Base-by-base conservation (phyloP, 2,888 invertebrate species). In the Drosophila birchii region DNA sequence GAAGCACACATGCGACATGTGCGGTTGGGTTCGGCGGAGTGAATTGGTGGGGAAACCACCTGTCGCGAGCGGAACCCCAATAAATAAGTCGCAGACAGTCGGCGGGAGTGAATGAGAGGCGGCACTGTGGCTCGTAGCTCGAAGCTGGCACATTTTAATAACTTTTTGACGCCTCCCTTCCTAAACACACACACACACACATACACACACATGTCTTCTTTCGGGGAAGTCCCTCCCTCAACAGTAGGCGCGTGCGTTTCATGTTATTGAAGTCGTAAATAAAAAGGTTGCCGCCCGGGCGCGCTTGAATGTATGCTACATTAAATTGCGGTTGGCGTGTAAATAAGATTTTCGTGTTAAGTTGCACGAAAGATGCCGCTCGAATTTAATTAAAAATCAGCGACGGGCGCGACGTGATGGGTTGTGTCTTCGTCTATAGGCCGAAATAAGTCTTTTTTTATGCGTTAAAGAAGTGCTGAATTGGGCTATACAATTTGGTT, bases 211-310 rank as follows among this genome's bases (percentile, higher is more conserved):
- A 26, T 18, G 18, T 18, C 23, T 53, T 36, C 36, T 34, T 53
- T 23, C 23, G 51, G 23, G 16, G 36, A 11, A 53, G 16, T 23
- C 51, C 36, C 51, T 32, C 54, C 36, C 26, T 44, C 64, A 16
- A 9, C 36, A 16, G 23, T 54, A 55, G 60, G 58, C 59, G 72
- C 72, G 76, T 75, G 59, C 58, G 66, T 63, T 76, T 75, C 80
- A 70, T 68, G 83, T 88, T 83, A 86, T 86, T 86, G 88, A 85
- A 89, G 86, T 85, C 88, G 83, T 86, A 86, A 86, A 86, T 89
- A 89, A 89, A 88, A 73, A 80, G 75, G 78, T 73, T 63, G 80
- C 66, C 72, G 72, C 68, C 67, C 67, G 69, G 66, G 59, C 39
- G 73, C 69, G 58, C 69, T 38, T 54, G 67, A 77, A 74, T 80